Base-by-base conservation (phyloP, 2,797 vertebrate genomes). In the Myotis myotis region DNA sequence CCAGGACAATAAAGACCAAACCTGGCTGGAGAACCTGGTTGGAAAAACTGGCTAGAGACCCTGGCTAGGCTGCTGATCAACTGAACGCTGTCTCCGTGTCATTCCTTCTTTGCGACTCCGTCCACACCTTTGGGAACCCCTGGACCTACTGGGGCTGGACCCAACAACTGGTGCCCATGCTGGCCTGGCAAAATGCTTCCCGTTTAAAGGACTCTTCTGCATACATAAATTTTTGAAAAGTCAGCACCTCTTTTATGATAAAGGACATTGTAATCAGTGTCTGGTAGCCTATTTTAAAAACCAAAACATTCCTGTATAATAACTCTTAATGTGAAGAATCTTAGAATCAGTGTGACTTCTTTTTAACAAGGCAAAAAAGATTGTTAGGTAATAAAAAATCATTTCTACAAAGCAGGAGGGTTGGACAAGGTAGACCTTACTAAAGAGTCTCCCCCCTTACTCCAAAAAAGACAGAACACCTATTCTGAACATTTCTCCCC, bases 301-400 rank as follows among this genome's bases (percentile, higher is more conserved):
- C 4, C 51, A 82, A 75, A 85, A 47, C n/a, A 75, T 76, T 84
- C 4, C 22, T 53, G 55, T 66, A 20, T 38, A 89, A 91, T 49
- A 86, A 93, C 8, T 44, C 36, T 72, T n/a, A 84, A 28, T 51
- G 17, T 74, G 38, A 81, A 95, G 28, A 88, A 72, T 44, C 15
- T 70, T 75, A 41, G 23, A 68, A 94, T 47, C 60, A 60, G 47
- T 84, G 3, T 89, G 51, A 47, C 51, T 83, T 92, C 33, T 76
- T 89, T 85, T 51, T 86, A 86, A 81, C 10, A 71, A 92, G 33
- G 8, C 28, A 89, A 30, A 57, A 91, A 66, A 79, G 19, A 93
- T 64, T 28, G 68, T 44, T 30, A 41, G 16, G 25, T 33, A 41
- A 74, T 68, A 49, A 47, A 38, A 68, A 70, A 55, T 47, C 28